These are phyloP conservation scores for Lypha dubia DNA, from an alignment of 2,888 invertebrate genomes.

Conservation along the genomic window DNA sequence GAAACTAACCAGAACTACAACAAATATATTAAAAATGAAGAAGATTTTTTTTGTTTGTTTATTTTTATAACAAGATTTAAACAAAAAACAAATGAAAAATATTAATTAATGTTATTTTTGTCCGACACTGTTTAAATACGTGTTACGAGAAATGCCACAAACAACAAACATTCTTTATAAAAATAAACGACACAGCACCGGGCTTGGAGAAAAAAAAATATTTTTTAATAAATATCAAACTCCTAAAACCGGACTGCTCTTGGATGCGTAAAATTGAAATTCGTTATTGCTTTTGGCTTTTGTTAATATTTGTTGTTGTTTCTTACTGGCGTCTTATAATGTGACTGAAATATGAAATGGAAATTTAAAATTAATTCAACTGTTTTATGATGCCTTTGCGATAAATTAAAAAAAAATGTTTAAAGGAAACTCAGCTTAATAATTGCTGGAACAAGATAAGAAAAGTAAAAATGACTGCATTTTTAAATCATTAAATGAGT, in stretches of 20 bases:
- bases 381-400: neutral
- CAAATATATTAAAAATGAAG: slow-evolving; percentile 46
- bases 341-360: slow-evolving; percentile 28
- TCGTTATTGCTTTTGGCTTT: neutral
- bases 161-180: slow-evolving; percentile 27
- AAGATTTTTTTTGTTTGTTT: neutral
- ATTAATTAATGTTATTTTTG: neutral
- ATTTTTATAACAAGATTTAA: neutral
- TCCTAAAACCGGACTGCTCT: slow-evolving; percentile 35
- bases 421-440: neutral
- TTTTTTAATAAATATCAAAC: slow-evolving; percentile 9
- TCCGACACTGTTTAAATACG: neutral
- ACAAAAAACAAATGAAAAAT: slow-evolving; percentile 1
- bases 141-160: slow-evolving; percentile 26
- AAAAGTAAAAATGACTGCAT: too few species aligned
- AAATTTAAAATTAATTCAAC: slow-evolving; percentile 1
- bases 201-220: neutral
- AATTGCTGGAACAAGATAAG: neutral
- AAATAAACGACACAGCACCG: neutral
- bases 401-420: slow-evolving; percentile 1
- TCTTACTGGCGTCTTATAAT: neutral
- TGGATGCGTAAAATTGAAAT: slow-evolving; percentile 23
- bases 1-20: slow-evolving; percentile 67
- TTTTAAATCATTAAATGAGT: too few species aligned
- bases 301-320: neutral